Evolutionary conservation across 2,888 invertebrate genomes (phyloP).

Genomic region (Anorthoa munda): DNA sequence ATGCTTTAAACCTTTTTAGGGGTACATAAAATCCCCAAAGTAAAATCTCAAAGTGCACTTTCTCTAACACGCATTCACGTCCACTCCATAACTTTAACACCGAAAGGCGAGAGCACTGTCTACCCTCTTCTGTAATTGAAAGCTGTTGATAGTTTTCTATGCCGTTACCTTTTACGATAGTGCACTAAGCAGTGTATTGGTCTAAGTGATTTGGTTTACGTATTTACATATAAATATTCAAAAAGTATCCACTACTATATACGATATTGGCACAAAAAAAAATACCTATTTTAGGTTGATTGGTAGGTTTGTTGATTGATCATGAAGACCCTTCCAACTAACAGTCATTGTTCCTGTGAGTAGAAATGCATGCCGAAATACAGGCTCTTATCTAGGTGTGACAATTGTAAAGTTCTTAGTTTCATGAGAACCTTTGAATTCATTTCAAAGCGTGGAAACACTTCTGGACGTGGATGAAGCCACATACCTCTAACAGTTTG

Average conservation of each 20-base stretch:
- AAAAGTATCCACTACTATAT: neutral
- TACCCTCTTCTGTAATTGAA: constrained; percentile 23
- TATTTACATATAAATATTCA: neutral
- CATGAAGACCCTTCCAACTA: no score
- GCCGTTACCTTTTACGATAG: constrained; percentile 40
- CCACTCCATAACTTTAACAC: constrained; percentile 20
- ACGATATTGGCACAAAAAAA: no score
- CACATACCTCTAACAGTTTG: neutral
- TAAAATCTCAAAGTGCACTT: constrained; percentile 12
- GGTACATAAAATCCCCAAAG: neutral
- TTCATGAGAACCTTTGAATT: no score
- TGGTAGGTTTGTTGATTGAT: no score
- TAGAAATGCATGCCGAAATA: no score
- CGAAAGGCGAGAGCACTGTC: constrained; percentile 8
- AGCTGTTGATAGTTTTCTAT: constrained; percentile 45
- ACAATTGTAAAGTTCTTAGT: no score
- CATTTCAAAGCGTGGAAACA: neutral
- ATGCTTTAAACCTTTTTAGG: no score
- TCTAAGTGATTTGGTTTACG: constrained; percentile 24
- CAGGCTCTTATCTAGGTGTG: no score
- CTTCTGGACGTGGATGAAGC: neutral
- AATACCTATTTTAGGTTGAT: no score
- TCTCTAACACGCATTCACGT: constrained; percentile 8
- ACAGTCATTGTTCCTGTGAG: no score
- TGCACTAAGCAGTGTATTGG: constrained; percentile 4